phyloP scores from a whole-genome alignment of 2,113 vertebrate species.

The Gadus macrocephalus region DNA sequence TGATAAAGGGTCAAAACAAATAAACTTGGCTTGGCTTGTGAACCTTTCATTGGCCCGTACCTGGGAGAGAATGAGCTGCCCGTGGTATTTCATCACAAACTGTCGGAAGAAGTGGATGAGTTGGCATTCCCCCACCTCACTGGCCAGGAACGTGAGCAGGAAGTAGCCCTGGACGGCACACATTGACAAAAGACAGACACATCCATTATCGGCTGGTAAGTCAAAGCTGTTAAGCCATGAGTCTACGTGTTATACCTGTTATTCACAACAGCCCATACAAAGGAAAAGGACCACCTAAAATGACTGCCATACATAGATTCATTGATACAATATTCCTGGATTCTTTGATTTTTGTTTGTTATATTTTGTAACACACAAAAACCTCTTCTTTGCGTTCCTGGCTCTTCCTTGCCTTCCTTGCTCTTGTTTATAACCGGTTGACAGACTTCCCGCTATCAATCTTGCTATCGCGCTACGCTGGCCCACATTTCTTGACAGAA shows the following conservation, averaged over 20 bases:
- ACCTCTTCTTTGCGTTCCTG: no score
- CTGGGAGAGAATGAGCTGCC: constrained; percentile 92
- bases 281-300: background rate
- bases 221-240: background rate
- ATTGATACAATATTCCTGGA: no score
- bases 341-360: no score
- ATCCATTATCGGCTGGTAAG: background rate
- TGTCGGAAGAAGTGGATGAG: constrained; percentile 82
- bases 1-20: no score
- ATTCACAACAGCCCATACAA: background rate
- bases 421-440: no score
- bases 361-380: no score
- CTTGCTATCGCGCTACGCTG: no score
- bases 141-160: constrained; percentile 81
- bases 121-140: constrained; percentile 73
- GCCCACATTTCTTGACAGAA: no score
- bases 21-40: no score
- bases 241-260: background rate
- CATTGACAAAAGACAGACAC: background rate
- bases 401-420: no score
- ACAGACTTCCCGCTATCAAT: no score
- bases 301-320: background rate
- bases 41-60: constrained; percentile 58
- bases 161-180: constrained; percentile 84
- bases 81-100: constrained; percentile 86